Percentiles rank a stretch among this genome's conserved stretches.
Evolutionary conservation across 2,113 vertebrate species (phyloP).

Genomic region (Nyctibius bracteatus): DNA sequence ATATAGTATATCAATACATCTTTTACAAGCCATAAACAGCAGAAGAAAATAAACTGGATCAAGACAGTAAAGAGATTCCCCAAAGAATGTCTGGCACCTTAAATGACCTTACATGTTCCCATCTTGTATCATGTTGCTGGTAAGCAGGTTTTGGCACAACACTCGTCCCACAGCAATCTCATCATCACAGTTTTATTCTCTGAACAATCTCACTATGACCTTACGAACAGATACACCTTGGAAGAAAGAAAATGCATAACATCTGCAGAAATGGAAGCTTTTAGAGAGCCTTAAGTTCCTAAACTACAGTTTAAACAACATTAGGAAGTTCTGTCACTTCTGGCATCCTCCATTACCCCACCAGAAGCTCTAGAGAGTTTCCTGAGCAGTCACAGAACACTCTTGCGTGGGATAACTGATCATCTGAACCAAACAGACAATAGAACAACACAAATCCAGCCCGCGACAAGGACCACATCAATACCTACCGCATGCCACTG

Average conservation of each 20-base stretch:
- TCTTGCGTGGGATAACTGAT: neutral
- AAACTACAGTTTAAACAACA: neutral
- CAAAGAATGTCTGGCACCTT: neutral
- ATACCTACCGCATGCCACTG: constrained; percentile 88
- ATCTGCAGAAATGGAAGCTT: neutral
- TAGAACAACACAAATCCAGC: neutral
- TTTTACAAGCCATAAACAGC: neutral
- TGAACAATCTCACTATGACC: neutral
- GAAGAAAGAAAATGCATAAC: neutral
- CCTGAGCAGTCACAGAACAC: neutral
- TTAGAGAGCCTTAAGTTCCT: neutral
- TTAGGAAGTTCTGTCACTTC: neutral
- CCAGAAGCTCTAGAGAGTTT: neutral
- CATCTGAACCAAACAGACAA: neutral
- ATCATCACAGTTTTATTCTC: neutral
- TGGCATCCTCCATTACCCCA: neutral
- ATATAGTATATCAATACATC: neutral
- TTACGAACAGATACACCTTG: neutral
- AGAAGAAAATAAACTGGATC: neutral
- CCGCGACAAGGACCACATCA: neutral
- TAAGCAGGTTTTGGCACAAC: neutral
- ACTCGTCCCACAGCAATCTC: neutral
- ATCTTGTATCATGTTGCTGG: neutral
- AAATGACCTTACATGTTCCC: neutral
- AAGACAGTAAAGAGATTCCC: neutral